A percentile compares a stretch with the other conserved stretches of the same genome.
These are phyloP conservation scores for Aquatica leii DNA, from an alignment of 2,888 invertebrate genomes.

Conservation along the genomic window DNA sequence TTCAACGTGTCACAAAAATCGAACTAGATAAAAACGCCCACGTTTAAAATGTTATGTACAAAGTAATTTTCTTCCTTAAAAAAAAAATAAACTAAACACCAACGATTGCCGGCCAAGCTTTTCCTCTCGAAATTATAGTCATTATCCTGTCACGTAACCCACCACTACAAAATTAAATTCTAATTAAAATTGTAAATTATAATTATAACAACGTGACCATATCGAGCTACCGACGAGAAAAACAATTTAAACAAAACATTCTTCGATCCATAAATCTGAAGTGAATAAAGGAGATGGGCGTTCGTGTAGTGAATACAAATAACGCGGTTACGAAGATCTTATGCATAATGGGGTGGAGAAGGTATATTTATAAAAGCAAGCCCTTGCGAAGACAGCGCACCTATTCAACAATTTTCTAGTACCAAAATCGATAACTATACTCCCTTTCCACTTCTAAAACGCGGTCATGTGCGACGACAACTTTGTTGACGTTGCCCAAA, in stretches of 20 bases:
- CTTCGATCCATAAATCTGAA: not conserved
- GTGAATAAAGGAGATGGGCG: not conserved
- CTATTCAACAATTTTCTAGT: conserved; percentile 16
- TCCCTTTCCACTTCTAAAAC: conserved; percentile 4
- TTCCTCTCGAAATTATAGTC: too few species aligned
- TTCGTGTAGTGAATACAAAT: conserved; percentile 16
- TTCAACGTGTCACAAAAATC: too few species aligned
- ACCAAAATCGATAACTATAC: conserved; percentile 16
- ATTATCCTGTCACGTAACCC: too few species aligned
- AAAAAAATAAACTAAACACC: too few species aligned
- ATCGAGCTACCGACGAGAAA: too few species aligned
- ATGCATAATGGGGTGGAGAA: conserved; percentile 3
- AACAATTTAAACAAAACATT: conserved; percentile 1
- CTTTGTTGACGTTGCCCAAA: conserved; percentile 12
- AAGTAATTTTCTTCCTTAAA: too few species aligned
- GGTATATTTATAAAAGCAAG: conserved; percentile 15
- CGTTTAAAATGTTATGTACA: too few species aligned
- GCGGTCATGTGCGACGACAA: conserved; percentile 19
- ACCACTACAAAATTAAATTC: too few species aligned
- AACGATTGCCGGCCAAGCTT: too few species aligned
- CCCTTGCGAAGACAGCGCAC: conserved; percentile 17
- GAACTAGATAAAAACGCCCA: too few species aligned
- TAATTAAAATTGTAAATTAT: too few species aligned
- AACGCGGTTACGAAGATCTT: conserved; percentile 5
- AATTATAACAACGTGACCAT: too few species aligned